Percentiles rank a stretch among this genome's conserved stretches.
Evolutionary conservation across 1,140 invertebrate genomes (phyloP).

Genomic region (Trichonephila inaurata): DNA sequence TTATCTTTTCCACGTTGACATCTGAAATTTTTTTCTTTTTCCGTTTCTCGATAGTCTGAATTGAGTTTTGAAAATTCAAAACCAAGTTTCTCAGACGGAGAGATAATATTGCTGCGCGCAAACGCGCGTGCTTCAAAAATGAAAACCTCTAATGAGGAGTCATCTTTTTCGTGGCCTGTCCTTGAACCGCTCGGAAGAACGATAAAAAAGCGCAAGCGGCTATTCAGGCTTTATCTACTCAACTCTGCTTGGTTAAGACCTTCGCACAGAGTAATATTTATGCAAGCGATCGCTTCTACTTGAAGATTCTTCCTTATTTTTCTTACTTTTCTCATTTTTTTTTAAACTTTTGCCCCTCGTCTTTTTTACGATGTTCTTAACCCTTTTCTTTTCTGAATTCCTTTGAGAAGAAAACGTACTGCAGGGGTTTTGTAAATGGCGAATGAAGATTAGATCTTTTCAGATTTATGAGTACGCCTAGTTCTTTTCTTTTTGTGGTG

Average conservation of each 20-base stretch:
- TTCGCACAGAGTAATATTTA: slow-evolving; percentile 17
- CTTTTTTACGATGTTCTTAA: slow-evolving; percentile 4
- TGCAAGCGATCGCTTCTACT: neutral
- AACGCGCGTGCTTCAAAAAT: slow-evolving; percentile 23
- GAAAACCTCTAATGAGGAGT: slow-evolving; percentile 19
- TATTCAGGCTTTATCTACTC: slow-evolving; percentile 4
- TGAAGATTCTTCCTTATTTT: neutral
- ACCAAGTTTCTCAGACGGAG: neutral
- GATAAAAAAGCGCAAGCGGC: slow-evolving; percentile 5
- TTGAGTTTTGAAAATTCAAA: slow-evolving; percentile 15
- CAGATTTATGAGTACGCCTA: neutral
- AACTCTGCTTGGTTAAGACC: neutral
- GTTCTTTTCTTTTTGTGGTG: neutral
- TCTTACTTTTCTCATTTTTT: neutral
- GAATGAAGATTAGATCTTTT: slow-evolving; percentile 4
- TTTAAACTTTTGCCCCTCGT: neutral
- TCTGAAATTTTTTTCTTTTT: no score
- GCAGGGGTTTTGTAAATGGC: neutral
- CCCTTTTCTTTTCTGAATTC: slow-evolving; percentile 16
- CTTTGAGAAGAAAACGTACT: neutral
- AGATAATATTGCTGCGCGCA: neutral
- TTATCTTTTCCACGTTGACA: no score
- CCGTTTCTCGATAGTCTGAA: no score
- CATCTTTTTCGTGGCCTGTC: slow-evolving; percentile 19
- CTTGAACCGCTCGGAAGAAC: neutral